Percentiles rank a stretch among this genome's conserved stretches.
These are phyloP conservation scores for Helostoma temminkii DNA, from an alignment of 2,797 vertebrate genomes.

Conservation along the genomic window DNA sequence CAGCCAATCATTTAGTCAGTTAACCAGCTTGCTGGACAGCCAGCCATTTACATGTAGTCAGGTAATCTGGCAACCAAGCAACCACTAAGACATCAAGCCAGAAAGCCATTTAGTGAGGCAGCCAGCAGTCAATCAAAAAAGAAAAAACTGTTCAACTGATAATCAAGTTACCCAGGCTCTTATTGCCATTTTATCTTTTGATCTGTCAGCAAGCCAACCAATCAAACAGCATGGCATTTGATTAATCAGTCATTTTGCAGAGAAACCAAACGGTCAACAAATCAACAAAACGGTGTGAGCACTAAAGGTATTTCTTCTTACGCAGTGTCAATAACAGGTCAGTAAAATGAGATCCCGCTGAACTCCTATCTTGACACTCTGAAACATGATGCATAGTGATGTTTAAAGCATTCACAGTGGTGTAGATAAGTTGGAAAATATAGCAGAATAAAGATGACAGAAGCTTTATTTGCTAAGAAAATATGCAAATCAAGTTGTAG, in stretches of 20 bases:
- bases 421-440: not conserved
- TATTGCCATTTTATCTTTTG: constrained; percentile 20
- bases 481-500: constrained; percentile 46
- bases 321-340: not conserved
- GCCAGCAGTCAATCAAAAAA: constrained; percentile 29
- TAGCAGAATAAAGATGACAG: constrained; percentile 4
- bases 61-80: constrained; percentile 48
- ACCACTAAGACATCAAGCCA: constrained; percentile 1
- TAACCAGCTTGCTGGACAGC: constrained; percentile 41
- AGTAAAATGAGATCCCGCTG: constrained; percentile 18
- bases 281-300: constrained; percentile 35
- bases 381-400: constrained; percentile 1
- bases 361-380: constrained; percentile 23
- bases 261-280: constrained; percentile 18
- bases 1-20: constrained; percentile 40
- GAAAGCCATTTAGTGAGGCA: constrained; percentile 18
- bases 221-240: constrained; percentile 31
- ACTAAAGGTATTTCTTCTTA: constrained; percentile 7
- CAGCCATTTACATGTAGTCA: constrained; percentile 34
- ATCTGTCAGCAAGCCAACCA: constrained; percentile 32
- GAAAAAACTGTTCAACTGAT: constrained; percentile 17
- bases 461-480: constrained; percentile 43
- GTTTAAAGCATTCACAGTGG: constrained; percentile 2
- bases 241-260: constrained; percentile 27
- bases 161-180: constrained; percentile 30